Evolutionary conservation across 2,888 invertebrate genomes (phyloP), one percentile per base, ranked within the genome.

Genomic region (Polydesmus complanatus): DNA sequence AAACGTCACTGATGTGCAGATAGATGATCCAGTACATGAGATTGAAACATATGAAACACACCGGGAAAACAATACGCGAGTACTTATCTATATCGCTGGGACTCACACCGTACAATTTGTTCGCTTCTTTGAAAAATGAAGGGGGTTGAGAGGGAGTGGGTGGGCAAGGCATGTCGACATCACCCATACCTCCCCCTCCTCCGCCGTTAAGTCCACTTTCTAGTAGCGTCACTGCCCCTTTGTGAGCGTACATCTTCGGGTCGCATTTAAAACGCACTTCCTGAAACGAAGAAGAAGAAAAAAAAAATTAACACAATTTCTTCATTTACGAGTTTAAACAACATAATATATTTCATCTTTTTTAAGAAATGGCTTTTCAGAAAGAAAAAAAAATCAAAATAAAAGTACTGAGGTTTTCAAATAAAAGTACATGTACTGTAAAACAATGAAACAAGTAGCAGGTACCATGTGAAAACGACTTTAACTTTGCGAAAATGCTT

Each of bases 1-100:
- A 89, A 72, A 91, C 91, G 80, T 93, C 92, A 74, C 91, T 91
- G 75, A 93, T 92, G 81, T 93, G 92, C 70, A 93, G 81, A 76
- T 93, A 93, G 74, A 93, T 92, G 77, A 93, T 92, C 93, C 93
- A 93, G 79, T 93, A 93, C 92, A 93, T 92, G 69, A 93, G 83
- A 79, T 97, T 97, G 83, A 97, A 97, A 78, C 95, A 89, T 68
- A 96, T 88, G 81, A 97, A 97, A 79, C 95, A 91, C 71, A 95
- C 90, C 61, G 97, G 97, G 77, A 98, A 98, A 71, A 95, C 87
- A 77, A 97, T 92, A 73, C 97, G 85, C 65, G 96, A 95, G 77
- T 96, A 96, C 79, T 96, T 96, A 83, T 97, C 97, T 77, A 97
- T 97, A 78, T 94, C 95, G 74, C 94, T 94, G 63, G 94, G 94